Base-by-base conservation (phyloP, 2,888 invertebrate genomes). In the Gasteruption jaculator region DNA sequence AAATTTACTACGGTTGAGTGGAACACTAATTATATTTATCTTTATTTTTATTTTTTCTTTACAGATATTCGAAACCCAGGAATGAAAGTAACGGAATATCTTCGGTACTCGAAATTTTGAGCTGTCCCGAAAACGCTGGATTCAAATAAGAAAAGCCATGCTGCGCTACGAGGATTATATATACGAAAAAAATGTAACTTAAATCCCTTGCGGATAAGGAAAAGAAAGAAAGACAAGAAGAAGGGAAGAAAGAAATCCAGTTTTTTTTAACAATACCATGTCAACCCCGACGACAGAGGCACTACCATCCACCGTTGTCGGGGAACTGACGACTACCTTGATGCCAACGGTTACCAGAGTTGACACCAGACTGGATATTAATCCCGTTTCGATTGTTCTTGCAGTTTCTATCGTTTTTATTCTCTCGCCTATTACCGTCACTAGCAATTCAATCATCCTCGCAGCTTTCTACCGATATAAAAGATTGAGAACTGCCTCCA, bases 401-500 rank as follows among this genome's bases (percentile, higher is more conserved):
- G 75, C 75, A 6, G 72, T 76, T 21, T 68, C 75, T 14, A 60
- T 76, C 43, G 76, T 76, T 48, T 76, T 75, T 59, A 62, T 77
- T 22, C 71, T 77, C 37, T 73, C 76, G 5, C 78, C 80, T 8
- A 73, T 80, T 65, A 80, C 79, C 41, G 66, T 81, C 33, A 73
- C 76, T 50, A 75, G 79, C 35, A 81, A 81, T 57, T 74, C 77
- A 2, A 67, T 81, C 43, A 77, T 81, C 20, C 68, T 82, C 29
- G 71, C 76, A 5, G 76, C 80, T 2, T 77, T 81, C 63, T 75
- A 76, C 56, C 72, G 76, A 25, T 81, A 76, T 69, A 79, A 79
- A 58, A 70, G 80, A 38, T 70, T 81, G 29, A 70, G 80, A 48
- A 79, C 79, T 14, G 80, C 81, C 4, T 79, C 80, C 38, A 81